phyloP scores from a whole-genome alignment of 1,140 invertebrate species.

The Eupristina koningsbergeri region DNA sequence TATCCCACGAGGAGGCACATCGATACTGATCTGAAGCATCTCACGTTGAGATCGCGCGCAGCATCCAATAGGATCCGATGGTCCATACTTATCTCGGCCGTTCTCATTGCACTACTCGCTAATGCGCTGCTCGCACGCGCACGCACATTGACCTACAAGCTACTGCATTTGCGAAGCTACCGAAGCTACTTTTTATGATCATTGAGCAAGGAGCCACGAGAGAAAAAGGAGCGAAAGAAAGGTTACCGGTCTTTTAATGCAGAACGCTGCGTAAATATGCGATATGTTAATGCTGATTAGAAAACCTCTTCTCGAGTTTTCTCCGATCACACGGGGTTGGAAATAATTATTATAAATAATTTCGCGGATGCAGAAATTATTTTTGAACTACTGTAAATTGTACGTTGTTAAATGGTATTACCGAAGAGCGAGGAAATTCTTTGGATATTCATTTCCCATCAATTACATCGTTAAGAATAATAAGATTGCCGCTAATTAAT shows the following conservation, averaged over 20 bases:
- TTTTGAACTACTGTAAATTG: background rate
- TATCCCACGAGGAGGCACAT: constrained; percentile 26
- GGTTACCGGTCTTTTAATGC: background rate
- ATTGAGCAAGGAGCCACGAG: background rate
- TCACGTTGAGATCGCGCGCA: background rate
- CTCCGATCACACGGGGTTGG: background rate
- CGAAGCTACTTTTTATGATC: background rate
- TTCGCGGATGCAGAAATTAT: constrained; percentile 1
- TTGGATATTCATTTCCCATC: background rate
- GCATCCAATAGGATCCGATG: background rate
- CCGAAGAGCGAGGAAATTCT: background rate
- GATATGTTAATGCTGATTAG: constrained; percentile 34
- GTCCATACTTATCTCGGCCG: background rate
- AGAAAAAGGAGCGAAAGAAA: background rate
- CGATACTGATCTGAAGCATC: constrained; percentile 43
- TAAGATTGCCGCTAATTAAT: background rate
- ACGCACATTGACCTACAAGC: constrained; percentile 7
- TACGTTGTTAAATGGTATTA: background rate
- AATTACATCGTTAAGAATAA: background rate
- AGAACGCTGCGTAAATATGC: background rate
- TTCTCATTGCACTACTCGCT: constrained; percentile 23
- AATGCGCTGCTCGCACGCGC: background rate
- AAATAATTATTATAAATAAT: constrained; percentile 4
- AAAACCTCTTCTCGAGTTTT: background rate
- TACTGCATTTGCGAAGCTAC: background rate